Conservation (phyloP, 1,140 invertebrate genomes). For the Drosophila rufa region DNA sequence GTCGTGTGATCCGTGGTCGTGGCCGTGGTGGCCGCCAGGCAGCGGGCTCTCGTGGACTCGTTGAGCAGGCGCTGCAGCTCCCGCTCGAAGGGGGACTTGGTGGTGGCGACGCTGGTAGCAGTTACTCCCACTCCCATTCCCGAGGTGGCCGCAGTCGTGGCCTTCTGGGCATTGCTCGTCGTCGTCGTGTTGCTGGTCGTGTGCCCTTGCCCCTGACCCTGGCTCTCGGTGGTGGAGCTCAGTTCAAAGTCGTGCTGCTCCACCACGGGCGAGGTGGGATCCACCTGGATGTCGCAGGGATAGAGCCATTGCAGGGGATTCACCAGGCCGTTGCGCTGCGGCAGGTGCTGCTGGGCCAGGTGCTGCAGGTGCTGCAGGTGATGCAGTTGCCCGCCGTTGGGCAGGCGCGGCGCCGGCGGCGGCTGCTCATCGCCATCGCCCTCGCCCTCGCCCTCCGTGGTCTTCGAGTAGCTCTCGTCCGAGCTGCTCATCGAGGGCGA, state of each 20-base stretch:
- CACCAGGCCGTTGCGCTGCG: slow-evolving; percentile 30
- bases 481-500: slow-evolving; percentile 92
- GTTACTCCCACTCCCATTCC: slow-evolving; percentile 1
- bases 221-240: slow-evolving; percentile 84
- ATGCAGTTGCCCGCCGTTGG: slow-evolving; percentile 59
- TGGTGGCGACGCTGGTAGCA: slow-evolving; percentile 16
- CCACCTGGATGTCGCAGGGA: slow-evolving; percentile 87
- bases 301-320: slow-evolving; percentile 87
- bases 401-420: slow-evolving; percentile 57
- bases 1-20: slow-evolving; percentile 60
- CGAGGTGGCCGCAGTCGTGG: slow-evolving; percentile 46
- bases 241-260: slow-evolving; percentile 82
- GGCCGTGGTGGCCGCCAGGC: slow-evolving; percentile 30
- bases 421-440: slow-evolving; percentile 71
- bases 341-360: slow-evolving; percentile 7
- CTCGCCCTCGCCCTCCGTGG: slow-evolving; percentile 86
- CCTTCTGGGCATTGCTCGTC: slow-evolving; percentile 75
- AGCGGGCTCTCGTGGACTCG: slow-evolving; percentile 85
- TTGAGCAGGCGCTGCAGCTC: slow-evolving; percentile 91
- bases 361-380: slow-evolving; percentile 47
- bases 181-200: slow-evolving; percentile 74
- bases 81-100: slow-evolving; percentile 88
- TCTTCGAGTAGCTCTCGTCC: slow-evolving; percentile 92
- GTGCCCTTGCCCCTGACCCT: slow-evolving; percentile 78
- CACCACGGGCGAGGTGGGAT: slow-evolving; percentile 75